A percentile compares a stretch with the other conserved stretches of the same genome.
Evolutionary conservation across 2,113 vertebrate species (phyloP).

Genomic region (Fukomys damarensis): DNA sequence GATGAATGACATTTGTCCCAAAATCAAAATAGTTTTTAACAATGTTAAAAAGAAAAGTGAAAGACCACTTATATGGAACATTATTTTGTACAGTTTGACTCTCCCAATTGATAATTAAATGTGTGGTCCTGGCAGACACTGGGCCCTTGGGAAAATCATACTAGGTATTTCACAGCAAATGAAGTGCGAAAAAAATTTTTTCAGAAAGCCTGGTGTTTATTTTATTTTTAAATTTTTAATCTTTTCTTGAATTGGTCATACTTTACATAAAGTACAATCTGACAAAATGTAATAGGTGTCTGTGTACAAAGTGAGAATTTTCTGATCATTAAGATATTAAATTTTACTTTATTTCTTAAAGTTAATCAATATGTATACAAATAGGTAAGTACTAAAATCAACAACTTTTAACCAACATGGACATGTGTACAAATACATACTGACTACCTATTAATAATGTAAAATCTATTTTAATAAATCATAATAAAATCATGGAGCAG

Average conservation of each 20-base stretch:
- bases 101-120: not conserved
- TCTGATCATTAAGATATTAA: not conserved
- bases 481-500: not conserved
- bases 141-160: not conserved
- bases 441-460: not conserved
- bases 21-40: not conserved
- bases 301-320: not conserved
- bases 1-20: not conserved
- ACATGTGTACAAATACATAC: not conserved
- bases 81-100: not conserved
- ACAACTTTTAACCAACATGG: not conserved
- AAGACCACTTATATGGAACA: not conserved
- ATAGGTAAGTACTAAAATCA: not conserved
- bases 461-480: not conserved
- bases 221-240: not conserved
- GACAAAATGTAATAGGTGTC: not conserved
- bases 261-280: not conserved
- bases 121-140: not conserved
- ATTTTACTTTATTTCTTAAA: not conserved
- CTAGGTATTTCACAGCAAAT: not conserved
- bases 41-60: not conserved
- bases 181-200: not conserved
- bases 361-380: not conserved
- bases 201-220: not conserved
- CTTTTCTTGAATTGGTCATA: not conserved